Evolutionary conservation across 2,797 vertebrate genomes (phyloP).

Genomic region (Mus minutoides): DNA sequence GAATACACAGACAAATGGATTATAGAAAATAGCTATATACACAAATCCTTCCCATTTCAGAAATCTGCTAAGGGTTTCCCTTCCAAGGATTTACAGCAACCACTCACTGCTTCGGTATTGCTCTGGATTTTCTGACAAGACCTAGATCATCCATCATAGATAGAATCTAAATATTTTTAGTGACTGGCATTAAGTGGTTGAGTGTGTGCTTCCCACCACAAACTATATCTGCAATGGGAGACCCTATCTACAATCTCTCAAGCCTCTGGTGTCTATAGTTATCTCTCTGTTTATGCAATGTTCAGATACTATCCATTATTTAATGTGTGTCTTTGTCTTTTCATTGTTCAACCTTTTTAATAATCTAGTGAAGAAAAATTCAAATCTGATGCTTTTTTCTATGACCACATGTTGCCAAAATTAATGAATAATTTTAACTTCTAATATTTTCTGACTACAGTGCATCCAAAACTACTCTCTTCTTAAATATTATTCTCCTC

Average conservation of each 20-base stretch:
- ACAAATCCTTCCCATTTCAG: slow-evolving; percentile 5
- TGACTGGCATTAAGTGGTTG: neutral
- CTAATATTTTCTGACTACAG: neutral
- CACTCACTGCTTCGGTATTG: neutral
- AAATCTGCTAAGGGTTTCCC: neutral
- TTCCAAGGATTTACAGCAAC: neutral
- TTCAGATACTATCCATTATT: slow-evolving; percentile 21
- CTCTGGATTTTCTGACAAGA: neutral
- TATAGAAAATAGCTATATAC: slow-evolving; percentile 8
- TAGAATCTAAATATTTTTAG: neutral
- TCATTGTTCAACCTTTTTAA: neutral
- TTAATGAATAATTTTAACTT: neutral
- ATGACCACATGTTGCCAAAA: neutral
- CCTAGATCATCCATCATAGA: neutral
- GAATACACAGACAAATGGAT: slow-evolving; percentile 2
- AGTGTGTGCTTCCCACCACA: neutral
- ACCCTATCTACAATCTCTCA: neutral
- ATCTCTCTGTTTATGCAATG: neutral
- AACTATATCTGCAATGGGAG: neutral
- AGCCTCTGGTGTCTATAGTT: neutral
- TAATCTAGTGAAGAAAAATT: slow-evolving; percentile 17
- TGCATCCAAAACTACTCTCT: neutral
- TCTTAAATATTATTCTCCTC: neutral
- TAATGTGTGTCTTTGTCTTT: neutral
- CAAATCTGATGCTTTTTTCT: neutral